Percentiles rank a stretch among this genome's conserved stretches.
Conservation (phyloP, 2,888 invertebrate genomes). For the Philopedon plagiatum region DNA sequence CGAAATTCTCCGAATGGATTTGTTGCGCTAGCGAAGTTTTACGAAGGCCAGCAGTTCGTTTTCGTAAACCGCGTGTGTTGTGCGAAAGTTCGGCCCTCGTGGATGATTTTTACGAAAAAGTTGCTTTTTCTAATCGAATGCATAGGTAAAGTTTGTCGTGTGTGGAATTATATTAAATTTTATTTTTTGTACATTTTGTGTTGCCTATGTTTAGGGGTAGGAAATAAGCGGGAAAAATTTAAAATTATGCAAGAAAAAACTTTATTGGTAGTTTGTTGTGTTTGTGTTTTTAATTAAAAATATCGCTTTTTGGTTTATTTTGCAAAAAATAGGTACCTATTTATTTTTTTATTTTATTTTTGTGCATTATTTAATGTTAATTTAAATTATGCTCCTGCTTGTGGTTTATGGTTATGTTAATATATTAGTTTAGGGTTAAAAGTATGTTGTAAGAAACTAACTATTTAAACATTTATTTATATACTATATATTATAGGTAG, state of each 20-base stretch:
- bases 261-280: neutral
- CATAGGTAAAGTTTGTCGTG: constrained; percentile 42
- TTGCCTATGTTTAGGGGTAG: constrained; percentile 7
- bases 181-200: constrained; percentile 39
- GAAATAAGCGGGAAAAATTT: constrained; percentile 10
- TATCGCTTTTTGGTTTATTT: constrained; percentile 18
- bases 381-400: too few relatives aligned
- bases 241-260: neutral
- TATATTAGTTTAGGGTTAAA: too few relatives aligned
- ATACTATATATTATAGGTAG: too few relatives aligned
- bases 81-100: constrained; percentile 40
- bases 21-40: constrained; percentile 39
- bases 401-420: neutral
- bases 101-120: constrained; percentile 34
- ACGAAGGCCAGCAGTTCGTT: constrained; percentile 30
- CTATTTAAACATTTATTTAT: too few relatives aligned
- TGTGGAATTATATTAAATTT: constrained; percentile 40
- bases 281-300: constrained; percentile 2
- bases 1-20: constrained; percentile 27
- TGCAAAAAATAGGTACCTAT: constrained; percentile 17
- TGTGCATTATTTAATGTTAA: too few relatives aligned
- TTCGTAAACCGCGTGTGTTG: constrained; percentile 32
- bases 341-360: neutral
- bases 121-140: constrained; percentile 46
- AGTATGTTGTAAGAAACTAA: too few relatives aligned